A percentile compares a stretch with the other conserved stretches of the same genome.
Evolutionary conservation across 92 coral and sea anemone species (phyloP).

Genomic region (Hydrozoanthus gracilis): DNA sequence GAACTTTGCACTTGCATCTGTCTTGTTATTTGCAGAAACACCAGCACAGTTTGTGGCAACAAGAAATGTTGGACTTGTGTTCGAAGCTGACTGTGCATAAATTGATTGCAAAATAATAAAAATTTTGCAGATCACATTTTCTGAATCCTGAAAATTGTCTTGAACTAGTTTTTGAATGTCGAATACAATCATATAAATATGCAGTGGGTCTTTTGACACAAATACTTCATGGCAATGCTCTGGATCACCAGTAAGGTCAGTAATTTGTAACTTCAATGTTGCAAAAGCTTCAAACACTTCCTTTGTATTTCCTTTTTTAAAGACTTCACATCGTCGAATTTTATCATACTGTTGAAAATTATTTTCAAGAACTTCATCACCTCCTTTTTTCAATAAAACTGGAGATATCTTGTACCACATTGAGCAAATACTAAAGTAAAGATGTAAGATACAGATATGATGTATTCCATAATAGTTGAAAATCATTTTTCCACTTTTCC

Average conservation of each 20-base stretch:
- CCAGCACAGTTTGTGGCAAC: not conserved
- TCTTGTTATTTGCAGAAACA: not conserved
- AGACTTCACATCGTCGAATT: not conserved
- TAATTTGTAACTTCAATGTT: conserved; percentile 1
- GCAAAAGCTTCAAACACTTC: not conserved
- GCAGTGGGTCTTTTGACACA: not conserved
- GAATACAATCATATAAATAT: conserved; percentile 10
- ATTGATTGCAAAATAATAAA: not conserved
- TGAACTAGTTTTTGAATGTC: not conserved
- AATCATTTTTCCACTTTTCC: not conserved
- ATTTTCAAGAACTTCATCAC: conserved; percentile 1
- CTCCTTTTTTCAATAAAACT: not conserved
- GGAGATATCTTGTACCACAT: not conserved
- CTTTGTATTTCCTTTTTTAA: not conserved
- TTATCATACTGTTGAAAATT: not conserved
- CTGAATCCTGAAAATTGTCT: not conserved
- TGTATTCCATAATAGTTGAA: not conserved
- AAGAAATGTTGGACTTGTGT: not conserved
- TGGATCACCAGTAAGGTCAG: not conserved
- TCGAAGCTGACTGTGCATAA: not conserved
- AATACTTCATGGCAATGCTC: conserved; percentile 12
- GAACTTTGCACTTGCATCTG: not conserved
- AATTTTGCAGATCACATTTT: not conserved
- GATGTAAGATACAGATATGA: not conserved
- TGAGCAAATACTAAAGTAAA: not conserved